Evolutionary conservation across 1,140 invertebrate genomes (phyloP).

Genomic region (Paracyclopina nana): DNA sequence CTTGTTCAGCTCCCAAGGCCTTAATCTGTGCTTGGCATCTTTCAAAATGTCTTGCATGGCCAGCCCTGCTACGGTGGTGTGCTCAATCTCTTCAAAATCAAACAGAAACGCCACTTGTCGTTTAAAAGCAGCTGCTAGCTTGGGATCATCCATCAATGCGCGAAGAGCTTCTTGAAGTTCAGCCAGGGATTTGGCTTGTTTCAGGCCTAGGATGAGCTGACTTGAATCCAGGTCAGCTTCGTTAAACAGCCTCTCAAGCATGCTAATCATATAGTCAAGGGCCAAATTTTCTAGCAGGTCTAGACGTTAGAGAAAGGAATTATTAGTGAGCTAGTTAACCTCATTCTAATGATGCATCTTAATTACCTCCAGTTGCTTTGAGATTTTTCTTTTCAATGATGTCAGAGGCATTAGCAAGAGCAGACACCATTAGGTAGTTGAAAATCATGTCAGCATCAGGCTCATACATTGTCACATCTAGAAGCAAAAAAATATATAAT

Average conservation of each 20-base stretch:
- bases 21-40: slow-evolving; percentile 9
- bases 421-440: slow-evolving; percentile 13
- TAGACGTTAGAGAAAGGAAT: not conserved
- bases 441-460: slow-evolving; percentile 11
- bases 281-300: not conserved
- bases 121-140: not conserved
- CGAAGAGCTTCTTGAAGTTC: slow-evolving; percentile 11
- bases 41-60: slow-evolving; percentile 14
- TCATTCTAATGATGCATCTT: not conserved
- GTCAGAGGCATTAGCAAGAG: slow-evolving; percentile 5
- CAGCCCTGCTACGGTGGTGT: slow-evolving; percentile 11
- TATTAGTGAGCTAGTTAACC: not conserved
- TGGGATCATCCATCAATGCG: not conserved
- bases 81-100: slow-evolving; percentile 13
- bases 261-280: slow-evolving; percentile 2
- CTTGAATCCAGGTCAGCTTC: slow-evolving; percentile 13
- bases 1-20: slow-evolving; percentile 12
- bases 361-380: slow-evolving; percentile 3
- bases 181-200: too few relatives aligned
- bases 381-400: slow-evolving; percentile 1
- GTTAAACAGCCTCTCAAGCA: not conserved
- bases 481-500: not conserved
- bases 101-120: slow-evolving; percentile 14
- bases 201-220: too few relatives aligned
- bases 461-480: slow-evolving; percentile 11